These are phyloP conservation scores for Pangasianodon gigas DNA, from an alignment of 2,113 vertebrate species.

Conservation along the genomic window DNA sequence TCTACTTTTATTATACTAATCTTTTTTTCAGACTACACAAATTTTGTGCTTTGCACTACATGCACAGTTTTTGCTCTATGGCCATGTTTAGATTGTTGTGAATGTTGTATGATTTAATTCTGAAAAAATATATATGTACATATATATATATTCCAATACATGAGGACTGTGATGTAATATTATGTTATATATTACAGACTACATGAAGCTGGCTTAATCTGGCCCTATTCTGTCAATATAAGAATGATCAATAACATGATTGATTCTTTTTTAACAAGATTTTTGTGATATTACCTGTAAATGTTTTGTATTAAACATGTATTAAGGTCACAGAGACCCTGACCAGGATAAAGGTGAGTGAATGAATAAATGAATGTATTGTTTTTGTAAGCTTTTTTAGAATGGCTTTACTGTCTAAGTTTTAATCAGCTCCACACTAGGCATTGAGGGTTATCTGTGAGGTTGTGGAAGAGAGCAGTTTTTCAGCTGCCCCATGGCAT, in stretches of 20 bases:
- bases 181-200: too few relatives aligned
- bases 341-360: not conserved
- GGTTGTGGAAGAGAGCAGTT: not conserved
- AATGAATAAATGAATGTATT: not conserved
- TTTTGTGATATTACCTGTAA: not conserved
- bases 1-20: slow-evolving; percentile 13
- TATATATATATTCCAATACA: too few relatives aligned
- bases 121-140: too few relatives aligned
- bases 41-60: not conserved
- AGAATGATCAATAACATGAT: too few relatives aligned
- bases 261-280: not conserved
- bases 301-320: not conserved
- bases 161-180: too few relatives aligned
- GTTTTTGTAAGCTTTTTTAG: not conserved
- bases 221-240: too few relatives aligned
- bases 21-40: not conserved
- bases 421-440: not conserved
- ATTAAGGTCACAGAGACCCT: not conserved
- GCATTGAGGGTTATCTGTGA: not conserved
- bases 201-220: not conserved
- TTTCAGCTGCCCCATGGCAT: not conserved
- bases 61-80: not conserved
- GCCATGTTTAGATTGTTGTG: not conserved
- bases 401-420: not conserved
- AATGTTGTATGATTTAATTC: too few relatives aligned